phyloP scores from a whole-genome alignment of 2,113 vertebrate genomes.

The Abramis brama region DNA sequence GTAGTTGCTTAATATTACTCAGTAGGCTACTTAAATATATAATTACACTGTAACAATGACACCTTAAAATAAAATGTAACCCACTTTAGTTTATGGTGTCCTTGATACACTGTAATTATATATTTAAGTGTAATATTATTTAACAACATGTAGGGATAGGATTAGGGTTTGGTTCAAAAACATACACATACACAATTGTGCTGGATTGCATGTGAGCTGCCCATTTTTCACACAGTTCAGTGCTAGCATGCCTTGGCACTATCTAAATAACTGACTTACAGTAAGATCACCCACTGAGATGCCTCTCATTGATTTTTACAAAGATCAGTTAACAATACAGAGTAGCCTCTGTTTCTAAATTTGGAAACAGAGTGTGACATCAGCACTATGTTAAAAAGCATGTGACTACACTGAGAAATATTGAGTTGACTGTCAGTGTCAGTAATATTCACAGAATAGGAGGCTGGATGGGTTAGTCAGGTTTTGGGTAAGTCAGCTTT shows the following conservation, averaged over 20 bases:
- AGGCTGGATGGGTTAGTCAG: not conserved
- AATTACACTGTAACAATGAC: too few species aligned
- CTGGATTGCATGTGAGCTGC: not conserved
- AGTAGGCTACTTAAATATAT: too few species aligned
- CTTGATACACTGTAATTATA: too few species aligned
- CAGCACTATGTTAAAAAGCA: not conserved
- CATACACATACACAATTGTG: not conserved
- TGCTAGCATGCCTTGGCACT: not conserved
- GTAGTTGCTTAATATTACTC: too few species aligned
- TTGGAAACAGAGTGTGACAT: not conserved
- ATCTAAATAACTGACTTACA: constrained; percentile 8
- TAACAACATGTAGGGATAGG: too few species aligned
- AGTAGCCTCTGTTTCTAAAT: not conserved
- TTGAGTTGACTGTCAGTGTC: not conserved
- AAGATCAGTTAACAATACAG: not conserved
- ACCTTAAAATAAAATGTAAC: too few species aligned
- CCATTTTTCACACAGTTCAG: not conserved
- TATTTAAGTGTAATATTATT: too few species aligned
- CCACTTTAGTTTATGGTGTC: too few species aligned
- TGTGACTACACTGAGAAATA: constrained; percentile 10
- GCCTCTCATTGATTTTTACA: not conserved
- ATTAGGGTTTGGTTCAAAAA: too few species aligned
- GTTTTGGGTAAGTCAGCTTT: constrained; percentile 15
- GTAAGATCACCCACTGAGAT: not conserved
- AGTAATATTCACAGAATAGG: not conserved